These are phyloP conservation scores for Notothenia rossii DNA, from an alignment of 2,113 vertebrate species.

Conservation along the genomic window DNA sequence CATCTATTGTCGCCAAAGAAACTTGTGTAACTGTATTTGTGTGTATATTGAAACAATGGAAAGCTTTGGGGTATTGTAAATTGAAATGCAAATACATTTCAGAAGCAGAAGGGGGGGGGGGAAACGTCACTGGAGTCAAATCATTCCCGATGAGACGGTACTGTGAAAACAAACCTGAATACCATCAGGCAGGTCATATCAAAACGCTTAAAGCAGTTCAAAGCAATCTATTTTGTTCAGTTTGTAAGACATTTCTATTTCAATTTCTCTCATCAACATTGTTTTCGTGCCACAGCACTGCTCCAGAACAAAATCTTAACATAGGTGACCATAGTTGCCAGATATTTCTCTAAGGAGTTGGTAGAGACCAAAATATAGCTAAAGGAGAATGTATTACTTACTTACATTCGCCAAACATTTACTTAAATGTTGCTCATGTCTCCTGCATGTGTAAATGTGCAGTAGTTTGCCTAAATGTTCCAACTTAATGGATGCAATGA, in stretches of 20 bases:
- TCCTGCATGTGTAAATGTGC: not conserved
- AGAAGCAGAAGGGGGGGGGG: not conserved
- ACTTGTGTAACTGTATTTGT: conserved; percentile 53
- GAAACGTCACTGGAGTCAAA: not conserved
- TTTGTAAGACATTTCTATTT: not conserved
- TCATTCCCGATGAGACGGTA: not conserved
- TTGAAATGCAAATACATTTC: conserved; percentile 8
- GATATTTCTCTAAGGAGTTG: not conserved
- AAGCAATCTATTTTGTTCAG: not conserved
- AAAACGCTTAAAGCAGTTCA: not conserved
- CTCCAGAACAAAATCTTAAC: too few species aligned
- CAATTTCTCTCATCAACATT: not conserved
- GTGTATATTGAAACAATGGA: conserved; percentile 41
- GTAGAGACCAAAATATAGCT: not conserved
- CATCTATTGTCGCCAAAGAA: conserved; percentile 48
- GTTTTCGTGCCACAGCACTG: not conserved
- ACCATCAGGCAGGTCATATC: not conserved
- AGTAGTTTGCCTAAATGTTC: not conserved
- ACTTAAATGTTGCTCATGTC: not conserved
- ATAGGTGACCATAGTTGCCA: too few species aligned
- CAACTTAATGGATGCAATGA: not conserved
- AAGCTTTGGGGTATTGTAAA: not conserved
- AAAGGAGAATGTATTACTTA: not conserved
- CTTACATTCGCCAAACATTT: not conserved
- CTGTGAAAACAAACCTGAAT: not conserved